Evolutionary conservation across 2,113 vertebrate genomes (phyloP), one percentile per base, ranked within the genome.

Genomic region (Garra rufa): DNA sequence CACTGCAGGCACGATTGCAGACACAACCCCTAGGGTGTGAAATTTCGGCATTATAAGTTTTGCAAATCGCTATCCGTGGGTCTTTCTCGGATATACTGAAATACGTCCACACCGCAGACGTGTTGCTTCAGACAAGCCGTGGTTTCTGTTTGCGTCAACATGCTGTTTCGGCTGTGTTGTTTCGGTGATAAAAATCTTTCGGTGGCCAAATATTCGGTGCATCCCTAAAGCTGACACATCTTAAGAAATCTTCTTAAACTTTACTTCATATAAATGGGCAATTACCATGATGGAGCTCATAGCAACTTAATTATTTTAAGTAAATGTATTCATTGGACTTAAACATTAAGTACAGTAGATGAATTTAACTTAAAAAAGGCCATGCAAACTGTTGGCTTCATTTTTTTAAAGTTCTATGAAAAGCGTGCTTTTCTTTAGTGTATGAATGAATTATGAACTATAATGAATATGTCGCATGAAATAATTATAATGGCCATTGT

Each of bases 401-500:
- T 19, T 57, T 34, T 19, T 69, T 34, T 34, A 10, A 13, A 19
- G 14, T 28, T 17, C 14, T 50, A 1, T 9, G n/a, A 28, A 50
- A 24, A 3, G 73, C 1, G 4, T 15, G 10, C 34, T 34, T 34
- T 34, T n/a, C 7, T 46, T 26, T 9, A 30, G 11, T n/a, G 4
- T 55, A 7, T 55, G 10, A 50, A 67, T 50, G 21, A 69, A 55
- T 43, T 52, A 69, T 34, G 48, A 26, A 55, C 57, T 73, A 57
- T 28, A 83, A 70, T 71, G 38, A 71, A 55, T 28, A 83, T 50
- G 14, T 65, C 10, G 4, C 38, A 30, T 19, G 38, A 76, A 38
- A 65, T 76, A 57, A 85, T 71, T 80, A 59, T 70, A 28, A 79
- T 71, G 34, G 34, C 38, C 65, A 73, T 59, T 59, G 26, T 24